Conservation (phyloP, 2,888 invertebrate species). For the Abrostola triplasia region DNA sequence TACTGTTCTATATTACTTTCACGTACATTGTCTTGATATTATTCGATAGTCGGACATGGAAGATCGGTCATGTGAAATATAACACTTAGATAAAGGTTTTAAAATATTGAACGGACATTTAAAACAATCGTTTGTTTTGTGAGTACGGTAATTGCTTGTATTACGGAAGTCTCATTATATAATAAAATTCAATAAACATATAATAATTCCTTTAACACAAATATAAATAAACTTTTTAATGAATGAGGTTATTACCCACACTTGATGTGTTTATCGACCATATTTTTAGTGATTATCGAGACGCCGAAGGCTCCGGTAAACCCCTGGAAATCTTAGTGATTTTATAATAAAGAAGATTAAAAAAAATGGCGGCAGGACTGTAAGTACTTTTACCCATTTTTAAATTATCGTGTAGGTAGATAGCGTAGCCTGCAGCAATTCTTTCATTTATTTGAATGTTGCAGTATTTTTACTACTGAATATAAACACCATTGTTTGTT, state of each 20-base stretch:
- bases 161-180: background rate
- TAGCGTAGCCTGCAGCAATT: no score
- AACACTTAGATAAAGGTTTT: background rate
- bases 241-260: conserved; percentile 10
- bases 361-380: conserved; percentile 63
- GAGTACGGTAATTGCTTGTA: background rate
- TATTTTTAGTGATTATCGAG: conserved; percentile 9
- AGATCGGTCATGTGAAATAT: background rate
- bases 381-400: conserved; percentile 56
- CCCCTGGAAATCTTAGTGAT: background rate
- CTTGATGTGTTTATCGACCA: conserved; percentile 8
- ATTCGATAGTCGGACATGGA: conserved; percentile 6
- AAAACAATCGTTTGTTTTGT: background rate
- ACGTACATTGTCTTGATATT: conserved; percentile 6
- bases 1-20: conserved; percentile 11
- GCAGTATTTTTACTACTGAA: no score
- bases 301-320: conserved; percentile 1
- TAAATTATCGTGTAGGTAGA: background rate
- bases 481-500: no score
- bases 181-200: conserved; percentile 8
- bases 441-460: no score
- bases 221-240: conserved; percentile 1
- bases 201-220: background rate
- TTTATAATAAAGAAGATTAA: background rate
- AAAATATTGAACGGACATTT: background rate